Conservation (phyloP, 1,140 invertebrate genomes). For the Bombus superbus region DNA sequence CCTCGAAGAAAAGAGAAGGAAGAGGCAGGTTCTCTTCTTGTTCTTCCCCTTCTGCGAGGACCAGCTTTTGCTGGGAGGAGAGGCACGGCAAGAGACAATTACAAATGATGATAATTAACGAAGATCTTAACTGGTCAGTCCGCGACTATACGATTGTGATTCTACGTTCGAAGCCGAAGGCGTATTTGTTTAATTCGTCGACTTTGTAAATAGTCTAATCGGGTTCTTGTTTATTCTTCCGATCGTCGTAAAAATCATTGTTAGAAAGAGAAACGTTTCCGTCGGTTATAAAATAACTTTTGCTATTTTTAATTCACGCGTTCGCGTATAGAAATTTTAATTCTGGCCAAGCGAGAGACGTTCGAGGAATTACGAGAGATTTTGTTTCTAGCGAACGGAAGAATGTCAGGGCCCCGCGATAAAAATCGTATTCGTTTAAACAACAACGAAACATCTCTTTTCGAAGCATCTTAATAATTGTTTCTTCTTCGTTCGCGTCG, state of each 20-base stretch:
- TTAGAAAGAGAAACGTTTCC: neutral
- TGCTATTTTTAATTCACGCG: neutral
- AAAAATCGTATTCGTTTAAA: slow-evolving; percentile 45
- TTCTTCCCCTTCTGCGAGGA: slow-evolving; percentile 42
- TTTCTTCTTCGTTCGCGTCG: slow-evolving; percentile 53
- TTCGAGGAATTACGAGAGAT: neutral
- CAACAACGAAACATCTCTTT: slow-evolving; percentile 18
- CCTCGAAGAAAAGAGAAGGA: slow-evolving; percentile 65
- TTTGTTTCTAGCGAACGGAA: slow-evolving; percentile 5
- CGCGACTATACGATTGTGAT: slow-evolving; percentile 70
- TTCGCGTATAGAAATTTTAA: neutral
- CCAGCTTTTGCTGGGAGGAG: slow-evolving; percentile 28
- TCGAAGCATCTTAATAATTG: slow-evolving; percentile 56
- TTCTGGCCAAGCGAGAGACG: neutral
- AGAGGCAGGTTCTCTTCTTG: slow-evolving; percentile 50
- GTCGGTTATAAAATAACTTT: too few relatives aligned
- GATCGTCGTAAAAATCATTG: neutral
- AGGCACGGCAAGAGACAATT: slow-evolving; percentile 73
- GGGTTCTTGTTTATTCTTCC: neutral
- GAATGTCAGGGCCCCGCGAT: neutral
- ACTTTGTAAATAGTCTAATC: neutral
- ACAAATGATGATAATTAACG: slow-evolving; percentile 80
- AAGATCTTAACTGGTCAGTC: slow-evolving; percentile 78
- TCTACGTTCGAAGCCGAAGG: slow-evolving; percentile 38
- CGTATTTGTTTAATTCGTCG: neutral